Evolutionary conservation across 2,113 vertebrate species (phyloP).

Genomic region (Cheilinus undulatus): DNA sequence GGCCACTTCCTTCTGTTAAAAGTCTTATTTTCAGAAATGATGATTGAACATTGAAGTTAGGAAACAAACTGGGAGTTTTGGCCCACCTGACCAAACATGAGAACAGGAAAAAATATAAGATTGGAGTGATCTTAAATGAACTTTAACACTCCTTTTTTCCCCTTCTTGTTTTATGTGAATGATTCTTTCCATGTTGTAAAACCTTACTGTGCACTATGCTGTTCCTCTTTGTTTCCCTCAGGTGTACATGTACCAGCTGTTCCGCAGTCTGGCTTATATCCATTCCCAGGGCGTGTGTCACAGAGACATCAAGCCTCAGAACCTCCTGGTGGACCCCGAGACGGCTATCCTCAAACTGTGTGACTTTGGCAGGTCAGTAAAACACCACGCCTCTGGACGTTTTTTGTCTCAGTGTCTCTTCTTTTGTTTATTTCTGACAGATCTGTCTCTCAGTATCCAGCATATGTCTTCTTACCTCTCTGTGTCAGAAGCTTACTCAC

Average conservation of each 20-base stretch:
- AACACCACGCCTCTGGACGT: background rate
- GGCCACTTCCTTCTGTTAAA: too few relatives aligned
- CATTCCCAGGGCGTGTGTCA: conserved; percentile 97
- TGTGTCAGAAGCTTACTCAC: background rate
- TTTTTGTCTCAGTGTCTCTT: conserved; percentile 8
- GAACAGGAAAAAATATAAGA: background rate
- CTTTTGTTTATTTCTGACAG: background rate
- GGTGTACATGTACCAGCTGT: conserved; percentile 98
- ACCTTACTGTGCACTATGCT: background rate
- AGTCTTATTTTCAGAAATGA: background rate
- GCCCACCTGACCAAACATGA: background rate
- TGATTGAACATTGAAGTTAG: background rate
- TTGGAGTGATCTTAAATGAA: background rate
- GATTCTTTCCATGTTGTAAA: conserved; percentile 6
- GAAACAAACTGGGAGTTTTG: background rate
- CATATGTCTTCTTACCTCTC: background rate
- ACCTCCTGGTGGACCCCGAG: conserved; percentile 93
- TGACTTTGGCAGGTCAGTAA: conserved; percentile 92
- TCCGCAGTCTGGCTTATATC: conserved; percentile 95
- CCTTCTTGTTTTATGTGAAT: background rate
- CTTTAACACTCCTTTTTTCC: background rate
- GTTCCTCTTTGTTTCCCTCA: conserved; percentile 55
- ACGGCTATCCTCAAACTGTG: conserved; percentile 94
- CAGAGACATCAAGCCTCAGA: conserved; percentile 95
- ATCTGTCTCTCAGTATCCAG: conserved; percentile 7